These are phyloP conservation scores for Piscicola geometra DNA, from an alignment of 2,888 invertebrate genomes.

Conservation along the genomic window DNA sequence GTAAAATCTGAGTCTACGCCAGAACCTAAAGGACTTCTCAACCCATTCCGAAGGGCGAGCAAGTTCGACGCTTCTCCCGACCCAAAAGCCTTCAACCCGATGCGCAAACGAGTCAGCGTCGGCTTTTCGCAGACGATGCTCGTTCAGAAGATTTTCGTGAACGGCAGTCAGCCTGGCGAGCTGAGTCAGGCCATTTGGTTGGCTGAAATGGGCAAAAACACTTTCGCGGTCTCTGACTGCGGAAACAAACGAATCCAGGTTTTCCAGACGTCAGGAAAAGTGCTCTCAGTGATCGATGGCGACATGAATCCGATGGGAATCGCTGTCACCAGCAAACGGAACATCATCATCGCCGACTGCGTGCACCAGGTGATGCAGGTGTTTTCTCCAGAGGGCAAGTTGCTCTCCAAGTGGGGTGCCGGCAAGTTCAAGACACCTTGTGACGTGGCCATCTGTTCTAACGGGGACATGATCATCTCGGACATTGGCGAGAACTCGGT, in stretches of 20 bases:
- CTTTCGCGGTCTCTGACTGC: slow-evolving; percentile 43
- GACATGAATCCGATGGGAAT: slow-evolving; percentile 42
- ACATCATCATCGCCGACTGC: slow-evolving; percentile 43
- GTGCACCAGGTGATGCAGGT: slow-evolving; percentile 43
- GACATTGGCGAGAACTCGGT: slow-evolving; percentile 44
- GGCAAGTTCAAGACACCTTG: slow-evolving; percentile 44
- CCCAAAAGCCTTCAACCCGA: neutral
- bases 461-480: slow-evolving; percentile 44
- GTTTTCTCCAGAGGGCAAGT: slow-evolving; percentile 39
- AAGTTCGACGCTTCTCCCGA: neutral
- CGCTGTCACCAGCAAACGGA: slow-evolving; percentile 42
- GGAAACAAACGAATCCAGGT: slow-evolving; percentile 45
- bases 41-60: neutral
- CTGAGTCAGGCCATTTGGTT: slow-evolving; percentile 43
- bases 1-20: slow-evolving; percentile 29
- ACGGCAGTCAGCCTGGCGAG: slow-evolving; percentile 38
- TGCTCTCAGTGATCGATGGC: slow-evolving; percentile 23
- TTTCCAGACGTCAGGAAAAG: slow-evolving; percentile 39
- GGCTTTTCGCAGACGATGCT: neutral
- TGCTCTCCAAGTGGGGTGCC: slow-evolving; percentile 44
- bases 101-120: neutral
- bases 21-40: neutral
- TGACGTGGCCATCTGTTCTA: slow-evolving; percentile 43
- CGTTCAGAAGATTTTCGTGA: neutral
- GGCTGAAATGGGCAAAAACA: slow-evolving; percentile 41